These are phyloP conservation scores for Arctocebus calabarensis DNA, from an alignment of 2,797 vertebrate genomes.

Conservation along the genomic window DNA sequence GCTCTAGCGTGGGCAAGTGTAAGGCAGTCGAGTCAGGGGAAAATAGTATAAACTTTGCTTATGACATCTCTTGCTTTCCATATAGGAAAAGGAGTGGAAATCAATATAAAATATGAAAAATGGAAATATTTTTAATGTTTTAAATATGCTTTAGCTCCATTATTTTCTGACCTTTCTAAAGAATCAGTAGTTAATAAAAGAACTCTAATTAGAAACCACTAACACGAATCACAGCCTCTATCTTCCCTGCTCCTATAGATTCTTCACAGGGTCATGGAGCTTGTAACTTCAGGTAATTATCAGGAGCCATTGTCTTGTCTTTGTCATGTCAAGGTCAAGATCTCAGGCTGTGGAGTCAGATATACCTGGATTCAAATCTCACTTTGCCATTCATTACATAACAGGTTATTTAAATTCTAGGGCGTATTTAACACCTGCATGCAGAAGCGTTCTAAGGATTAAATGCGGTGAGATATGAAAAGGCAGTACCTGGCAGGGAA, in stretches of 20 bases:
- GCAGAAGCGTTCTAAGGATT: not conserved
- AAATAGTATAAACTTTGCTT: conserved; percentile 54
- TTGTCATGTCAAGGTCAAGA: not conserved
- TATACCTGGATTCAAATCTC: not conserved
- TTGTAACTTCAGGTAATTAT: not conserved
- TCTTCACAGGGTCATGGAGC: not conserved
- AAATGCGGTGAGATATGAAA: not conserved
- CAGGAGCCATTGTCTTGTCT: not conserved
- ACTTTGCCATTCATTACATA: not conserved
- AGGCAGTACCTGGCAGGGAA: not conserved
- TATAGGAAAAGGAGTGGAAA: not conserved
- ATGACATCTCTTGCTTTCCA: conserved; percentile 5
- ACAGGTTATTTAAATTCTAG: not conserved
- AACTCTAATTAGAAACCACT: not conserved
- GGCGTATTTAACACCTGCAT: not conserved
- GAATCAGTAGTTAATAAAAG: not conserved
- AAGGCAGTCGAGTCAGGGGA: conserved; percentile 39
- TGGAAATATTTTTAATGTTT: not conserved
- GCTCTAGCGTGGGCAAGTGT: conserved; percentile 38
- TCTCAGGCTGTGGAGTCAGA: not conserved
- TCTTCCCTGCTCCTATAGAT: not conserved
- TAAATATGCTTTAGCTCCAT: not conserved
- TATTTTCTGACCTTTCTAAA: not conserved
- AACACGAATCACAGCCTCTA: rapidly evolving
- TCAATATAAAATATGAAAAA: not conserved